Conservation (phyloP, 2,797 vertebrate species). For the Tadarida brasiliensis region DNA sequence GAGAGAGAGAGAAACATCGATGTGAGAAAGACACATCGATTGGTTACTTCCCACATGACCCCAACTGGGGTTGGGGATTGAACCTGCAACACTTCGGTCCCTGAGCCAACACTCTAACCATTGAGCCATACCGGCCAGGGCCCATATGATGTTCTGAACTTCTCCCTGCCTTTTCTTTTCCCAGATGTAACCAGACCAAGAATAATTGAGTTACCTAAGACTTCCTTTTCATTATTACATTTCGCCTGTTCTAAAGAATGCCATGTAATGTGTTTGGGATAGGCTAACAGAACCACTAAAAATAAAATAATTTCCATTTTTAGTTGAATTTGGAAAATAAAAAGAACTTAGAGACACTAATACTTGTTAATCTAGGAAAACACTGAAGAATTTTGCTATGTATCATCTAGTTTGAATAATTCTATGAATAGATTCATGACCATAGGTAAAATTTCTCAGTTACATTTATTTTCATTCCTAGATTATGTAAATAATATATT, state of each 20-base stretch:
- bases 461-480: constrained; percentile 55
- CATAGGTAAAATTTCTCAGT: background rate
- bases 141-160: background rate
- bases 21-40: too few species aligned
- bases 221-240: background rate
- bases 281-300: background rate
- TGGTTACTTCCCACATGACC: too few species aligned
- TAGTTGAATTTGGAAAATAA: constrained; percentile 52
- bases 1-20: too few species aligned
- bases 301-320: constrained; percentile 27
- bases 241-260: background rate
- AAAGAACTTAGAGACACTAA: background rate
- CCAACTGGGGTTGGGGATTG: too few species aligned
- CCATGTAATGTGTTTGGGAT: background rate
- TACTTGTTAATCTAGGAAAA: constrained; percentile 32
- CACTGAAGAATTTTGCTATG: constrained; percentile 43
- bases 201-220: constrained; percentile 12
- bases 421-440: constrained; percentile 17
- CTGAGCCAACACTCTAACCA: too few species aligned
- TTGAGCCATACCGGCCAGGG: too few species aligned
- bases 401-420: constrained; percentile 4
- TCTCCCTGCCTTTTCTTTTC: background rate
- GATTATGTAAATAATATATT: background rate
- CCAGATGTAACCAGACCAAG: background rate
- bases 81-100: too few species aligned